Conservation (phyloP, 1,140 invertebrate genomes). For the Halesus radiatus region DNA sequence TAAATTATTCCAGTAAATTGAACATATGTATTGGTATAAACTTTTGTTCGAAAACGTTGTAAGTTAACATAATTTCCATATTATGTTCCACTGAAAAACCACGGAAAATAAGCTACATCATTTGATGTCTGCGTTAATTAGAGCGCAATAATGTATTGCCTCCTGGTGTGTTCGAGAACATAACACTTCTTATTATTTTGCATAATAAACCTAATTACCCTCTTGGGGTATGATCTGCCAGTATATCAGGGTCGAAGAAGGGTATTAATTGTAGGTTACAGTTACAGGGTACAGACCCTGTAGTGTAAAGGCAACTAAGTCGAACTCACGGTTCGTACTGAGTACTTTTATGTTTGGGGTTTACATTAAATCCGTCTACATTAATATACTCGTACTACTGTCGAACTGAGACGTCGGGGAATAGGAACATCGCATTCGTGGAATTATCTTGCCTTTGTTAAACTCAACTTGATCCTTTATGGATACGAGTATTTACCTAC, state of each 20-base stretch:
- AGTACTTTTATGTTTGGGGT: slow-evolving; percentile 5
- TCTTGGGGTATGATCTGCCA: slow-evolving; percentile 12
- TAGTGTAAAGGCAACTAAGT: slow-evolving; percentile 8
- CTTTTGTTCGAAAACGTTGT: too few species aligned
- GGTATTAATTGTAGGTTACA: background rate
- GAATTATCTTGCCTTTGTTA: slow-evolving; percentile 4
- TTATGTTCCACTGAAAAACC: too few species aligned
- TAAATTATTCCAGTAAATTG: too few species aligned
- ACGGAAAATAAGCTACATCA: too few species aligned
- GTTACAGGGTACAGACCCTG: background rate
- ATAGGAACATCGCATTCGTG: slow-evolving; percentile 3
- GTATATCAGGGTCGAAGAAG: background rate
- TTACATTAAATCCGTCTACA: slow-evolving; percentile 28
- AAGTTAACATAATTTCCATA: too few species aligned
- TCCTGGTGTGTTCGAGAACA: background rate
- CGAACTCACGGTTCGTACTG: background rate
- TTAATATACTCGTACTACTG: slow-evolving; percentile 35
- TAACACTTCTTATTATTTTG: slow-evolving; percentile 8
- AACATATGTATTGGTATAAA: too few species aligned
- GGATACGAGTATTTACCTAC: background rate
- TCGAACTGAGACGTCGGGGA: slow-evolving; percentile 1
- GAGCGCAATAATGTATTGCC: too few species aligned
- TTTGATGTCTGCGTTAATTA: too few species aligned
- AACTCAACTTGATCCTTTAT: background rate
- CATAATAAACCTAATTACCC: slow-evolving; percentile 24